These are phyloP conservation scores for Chrysomela aeneicollis DNA, from an alignment of 2,888 invertebrate genomes.

Conservation along the genomic window DNA sequence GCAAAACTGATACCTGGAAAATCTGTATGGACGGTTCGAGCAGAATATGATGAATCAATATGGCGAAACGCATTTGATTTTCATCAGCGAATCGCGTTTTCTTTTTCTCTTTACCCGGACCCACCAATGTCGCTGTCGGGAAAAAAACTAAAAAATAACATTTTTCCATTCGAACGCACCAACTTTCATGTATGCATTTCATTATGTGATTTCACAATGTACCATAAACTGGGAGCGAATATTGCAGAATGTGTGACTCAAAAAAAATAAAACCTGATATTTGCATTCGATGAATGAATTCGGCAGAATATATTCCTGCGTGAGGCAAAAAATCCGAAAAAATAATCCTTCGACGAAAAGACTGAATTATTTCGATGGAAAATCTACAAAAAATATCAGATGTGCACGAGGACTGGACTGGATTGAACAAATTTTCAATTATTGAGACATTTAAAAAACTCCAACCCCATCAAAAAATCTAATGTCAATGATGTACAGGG, in stretches of 20 bases:
- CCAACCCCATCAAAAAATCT: no score
- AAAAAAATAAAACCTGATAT: conserved; percentile 35
- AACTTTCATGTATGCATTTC: conserved; percentile 30
- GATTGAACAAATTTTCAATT: no score
- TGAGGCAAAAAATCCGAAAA: conserved; percentile 24
- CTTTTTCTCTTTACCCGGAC: background rate
- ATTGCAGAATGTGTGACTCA: conserved; percentile 25
- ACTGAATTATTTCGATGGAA: conserved; percentile 34
- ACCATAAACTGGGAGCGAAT: conserved; percentile 24
- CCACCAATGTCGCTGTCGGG: background rate
- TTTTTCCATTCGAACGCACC: conserved; percentile 10
- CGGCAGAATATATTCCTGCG: conserved; percentile 15
- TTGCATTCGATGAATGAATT: conserved; percentile 29
- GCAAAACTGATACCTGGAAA: no score
- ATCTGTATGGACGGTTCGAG: no score
- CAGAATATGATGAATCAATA: no score
- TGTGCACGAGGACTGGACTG: background rate
- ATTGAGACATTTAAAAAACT: no score
- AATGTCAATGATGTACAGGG: conserved; percentile 26
- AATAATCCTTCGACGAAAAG: conserved; percentile 26
- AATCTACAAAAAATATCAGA: background rate
- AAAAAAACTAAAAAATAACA: conserved; percentile 7
- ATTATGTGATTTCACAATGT: conserved; percentile 22
- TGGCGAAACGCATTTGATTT: background rate
- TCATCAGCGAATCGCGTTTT: conserved; percentile 3